Evolutionary conservation across 1,140 invertebrate genomes (phyloP), one percentile per base, ranked within the genome.

Genomic region (Galendromus occidentalis): DNA sequence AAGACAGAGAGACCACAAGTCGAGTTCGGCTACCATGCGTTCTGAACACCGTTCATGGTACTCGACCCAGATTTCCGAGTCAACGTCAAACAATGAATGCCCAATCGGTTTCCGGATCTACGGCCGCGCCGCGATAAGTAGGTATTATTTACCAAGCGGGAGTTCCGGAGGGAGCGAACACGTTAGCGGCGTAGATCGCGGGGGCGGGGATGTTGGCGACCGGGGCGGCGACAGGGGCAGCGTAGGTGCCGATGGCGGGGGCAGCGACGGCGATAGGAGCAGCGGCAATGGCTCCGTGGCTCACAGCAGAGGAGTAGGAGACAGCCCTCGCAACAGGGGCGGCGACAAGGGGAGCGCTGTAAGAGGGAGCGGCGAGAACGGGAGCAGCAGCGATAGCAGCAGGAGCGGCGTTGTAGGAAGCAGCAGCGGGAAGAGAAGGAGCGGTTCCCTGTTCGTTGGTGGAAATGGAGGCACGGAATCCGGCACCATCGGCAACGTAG

Each of bases 381-480:
- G 70, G 64, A 29, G 70, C 66, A 67, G 70, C 69, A 12, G 68
- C 69, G n/a, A 69, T 63, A 64, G 70, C 71, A n/a, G 68, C 47
- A 44, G 71, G 68, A 9, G 76, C 75, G 68, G 80, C 79, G 59
- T 79, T 79, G 22, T 80, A 71, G 20, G 80, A 73, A 33, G 76
- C 76, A 28, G 79, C 79, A 67, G 79, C 73, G 44, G 78, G 78
- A 69, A 80, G 78, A 66, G 74, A 73, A 70, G 74, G 75, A 70
- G 78, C 79, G 70, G 73, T 66, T 65, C 67, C 69, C 7, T 66
- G 69, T 69, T 71, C 70, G 64, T 71, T 71, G 29, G 70, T 70
- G 7, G 69, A 64, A 45, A 71, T 68, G 28, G 66, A 66, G 45
- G 69, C 72, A 7, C 70, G 69, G 67, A 72, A 73, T 20, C 72